These are phyloP conservation scores for Diceros bicornis DNA, from an alignment of 2,797 vertebrate species.

Conservation along the genomic window DNA sequence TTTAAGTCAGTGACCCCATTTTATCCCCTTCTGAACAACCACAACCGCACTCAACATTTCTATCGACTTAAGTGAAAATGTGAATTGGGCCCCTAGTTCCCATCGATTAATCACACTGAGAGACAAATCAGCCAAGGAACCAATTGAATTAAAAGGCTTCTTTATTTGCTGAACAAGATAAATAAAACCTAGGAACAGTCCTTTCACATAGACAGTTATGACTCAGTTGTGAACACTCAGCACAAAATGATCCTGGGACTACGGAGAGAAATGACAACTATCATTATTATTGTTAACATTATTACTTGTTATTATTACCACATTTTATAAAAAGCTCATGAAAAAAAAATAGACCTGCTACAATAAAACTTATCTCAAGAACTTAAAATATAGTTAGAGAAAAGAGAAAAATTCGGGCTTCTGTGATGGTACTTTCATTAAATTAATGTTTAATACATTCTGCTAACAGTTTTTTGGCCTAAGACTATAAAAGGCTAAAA, in stretches of 20 bases:
- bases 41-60: conserved; percentile 34
- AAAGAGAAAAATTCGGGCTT: conserved; percentile 30
- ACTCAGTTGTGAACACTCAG: conserved; percentile 69
- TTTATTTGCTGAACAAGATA: conserved; percentile 79
- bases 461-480: conserved; percentile 22
- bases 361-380: conserved; percentile 54
- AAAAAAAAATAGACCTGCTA: conserved; percentile 43
- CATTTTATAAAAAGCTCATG: conserved; percentile 70
- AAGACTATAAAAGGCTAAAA: conserved; percentile 60
- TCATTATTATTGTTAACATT: conserved; percentile 61
- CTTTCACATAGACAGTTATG: conserved; percentile 72
- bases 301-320: conserved; percentile 73
- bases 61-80: conserved; percentile 68
- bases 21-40: conserved; percentile 62
- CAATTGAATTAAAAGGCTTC: conserved; percentile 83
- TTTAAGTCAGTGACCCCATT: conserved; percentile 68
- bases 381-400: conserved; percentile 55
- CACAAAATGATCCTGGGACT: conserved; percentile 67
- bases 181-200: conserved; percentile 79
- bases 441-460: conserved; percentile 57
- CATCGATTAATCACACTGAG: conserved; percentile 79
- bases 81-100: conserved; percentile 62
- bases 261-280: conserved; percentile 62
- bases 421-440: not conserved
- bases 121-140: conserved; percentile 75